Conservation (phyloP, 2,797 vertebrate species). For the Poeciliopsis infans region DNA sequence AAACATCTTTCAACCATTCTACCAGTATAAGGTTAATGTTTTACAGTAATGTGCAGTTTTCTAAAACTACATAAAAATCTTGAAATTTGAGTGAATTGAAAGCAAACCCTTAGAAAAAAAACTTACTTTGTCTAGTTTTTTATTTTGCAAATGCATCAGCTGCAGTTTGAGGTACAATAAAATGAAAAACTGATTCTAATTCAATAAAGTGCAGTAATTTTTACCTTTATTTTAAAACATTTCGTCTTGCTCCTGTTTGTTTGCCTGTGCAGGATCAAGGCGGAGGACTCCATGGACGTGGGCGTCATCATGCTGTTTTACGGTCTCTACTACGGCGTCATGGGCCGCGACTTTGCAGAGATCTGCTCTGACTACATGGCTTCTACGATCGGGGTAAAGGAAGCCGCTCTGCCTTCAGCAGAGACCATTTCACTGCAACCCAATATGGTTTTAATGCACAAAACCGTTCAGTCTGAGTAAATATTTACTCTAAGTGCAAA, state of each 20-base stretch:
- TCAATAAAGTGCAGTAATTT: not conserved
- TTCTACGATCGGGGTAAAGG: conserved; percentile 72
- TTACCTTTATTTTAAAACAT: not conserved
- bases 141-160: too few relatives aligned
- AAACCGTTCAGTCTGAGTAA: not conserved
- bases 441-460: not conserved
- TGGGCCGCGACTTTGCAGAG: conserved; percentile 80
- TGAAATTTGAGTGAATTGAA: not conserved
- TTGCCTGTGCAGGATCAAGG: conserved; percentile 65
- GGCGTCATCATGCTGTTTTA: conserved; percentile 80
- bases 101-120: not conserved
- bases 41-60: not conserved
- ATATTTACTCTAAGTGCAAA: not conserved
- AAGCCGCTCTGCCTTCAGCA: not conserved
- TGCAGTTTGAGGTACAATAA: too few relatives aligned
- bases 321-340: conserved; percentile 77
- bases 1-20: not conserved
- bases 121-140: too few relatives aligned
- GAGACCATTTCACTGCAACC: not conserved
- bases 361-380: conserved; percentile 84
- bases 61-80: not conserved
- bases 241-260: not conserved
- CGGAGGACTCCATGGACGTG: conserved; percentile 81
- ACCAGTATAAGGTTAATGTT: not conserved
- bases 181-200: too few relatives aligned